Base-by-base conservation (phyloP, 2,797 vertebrate species). In the Alosa sapidissima region DNA sequence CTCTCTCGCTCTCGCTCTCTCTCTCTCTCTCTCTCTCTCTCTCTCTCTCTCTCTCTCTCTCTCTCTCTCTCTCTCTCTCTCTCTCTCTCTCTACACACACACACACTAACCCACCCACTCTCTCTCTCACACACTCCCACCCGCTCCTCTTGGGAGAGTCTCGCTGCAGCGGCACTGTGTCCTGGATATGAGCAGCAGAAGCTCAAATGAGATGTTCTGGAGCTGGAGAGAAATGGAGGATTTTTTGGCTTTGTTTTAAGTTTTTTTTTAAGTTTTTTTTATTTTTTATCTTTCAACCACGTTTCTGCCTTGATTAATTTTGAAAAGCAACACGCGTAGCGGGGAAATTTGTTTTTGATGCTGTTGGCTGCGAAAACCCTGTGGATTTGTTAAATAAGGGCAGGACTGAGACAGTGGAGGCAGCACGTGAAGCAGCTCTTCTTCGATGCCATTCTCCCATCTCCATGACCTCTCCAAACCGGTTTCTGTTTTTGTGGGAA, bases 71-170 rank as follows among this genome's bases (percentile, higher is more conserved):
- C 65, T 36, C 65, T 72, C 65, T 36, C 72, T 72, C 65, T 72
- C 33, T 36, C 65, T 72, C 24, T 33, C 65, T 33, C 55, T 58
- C 13, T 33, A n/a, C n/a, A n/a, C n/a, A 1, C 16, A 78, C 96
- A 90, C 91, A 52, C 85, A 88, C 81, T 89, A 68, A 89, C 49
- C 87, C n/a, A n/a, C n/a, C n/a, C n/a, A n/a, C n/a, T n/a, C n/a
- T n/a, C n/a, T n/a, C n/a, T n/a, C 48, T 49, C 49, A 48, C 86
- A 83, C 72, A 24, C 82, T 85, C 33, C 83, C 88, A 82, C 81
- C 52, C 78, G 41, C 58, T 47, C 65, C 33, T 82, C 84, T 60
- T 81, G 85, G 83, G 68, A 72, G 62, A n/a, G n/a, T 87, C 82
- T 87, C 81, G 54, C 75, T 33, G 83, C 88, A 88, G 83, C 48